Conservation (phyloP, 2,113 vertebrate species). For the Myiozetetes cayanensis region DNA sequence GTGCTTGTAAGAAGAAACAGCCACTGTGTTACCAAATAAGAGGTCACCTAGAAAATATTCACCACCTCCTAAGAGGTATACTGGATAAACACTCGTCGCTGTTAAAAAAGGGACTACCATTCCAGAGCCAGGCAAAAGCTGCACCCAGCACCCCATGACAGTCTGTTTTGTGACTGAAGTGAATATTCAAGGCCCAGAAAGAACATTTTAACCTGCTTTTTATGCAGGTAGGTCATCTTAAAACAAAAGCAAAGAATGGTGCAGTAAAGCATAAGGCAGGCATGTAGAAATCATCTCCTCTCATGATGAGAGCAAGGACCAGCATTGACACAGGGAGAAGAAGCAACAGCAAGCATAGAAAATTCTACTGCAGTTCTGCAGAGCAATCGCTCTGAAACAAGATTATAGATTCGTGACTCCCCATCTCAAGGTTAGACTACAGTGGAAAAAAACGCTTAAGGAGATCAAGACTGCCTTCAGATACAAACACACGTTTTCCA, state of each 20-base stretch:
- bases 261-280: not conserved
- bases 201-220: not conserved
- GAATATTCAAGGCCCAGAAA: not conserved
- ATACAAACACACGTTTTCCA: not conserved
- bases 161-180: not conserved
- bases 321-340: not conserved
- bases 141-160: not conserved
- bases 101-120: not conserved
- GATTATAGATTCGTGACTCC: constrained; percentile 57
- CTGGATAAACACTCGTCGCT: not conserved
- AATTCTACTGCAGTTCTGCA: constrained; percentile 49
- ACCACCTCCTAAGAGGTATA: not conserved
- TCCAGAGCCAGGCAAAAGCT: not conserved
- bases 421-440: constrained; percentile 49
- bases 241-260: not conserved
- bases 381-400: constrained; percentile 45
- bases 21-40: not conserved
- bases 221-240: not conserved
- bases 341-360: not conserved
- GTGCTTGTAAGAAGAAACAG: not conserved
- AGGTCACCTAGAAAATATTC: not conserved
- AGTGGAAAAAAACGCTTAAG: not conserved
- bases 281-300: not conserved
- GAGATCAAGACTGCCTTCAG: constrained; percentile 28
- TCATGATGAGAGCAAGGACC: not conserved